Percentiles rank a stretch among this genome's conserved stretches.
phyloP scores from a whole-genome alignment of 2,888 invertebrate genomes.

The Dicranocentrus wangi region DNA sequence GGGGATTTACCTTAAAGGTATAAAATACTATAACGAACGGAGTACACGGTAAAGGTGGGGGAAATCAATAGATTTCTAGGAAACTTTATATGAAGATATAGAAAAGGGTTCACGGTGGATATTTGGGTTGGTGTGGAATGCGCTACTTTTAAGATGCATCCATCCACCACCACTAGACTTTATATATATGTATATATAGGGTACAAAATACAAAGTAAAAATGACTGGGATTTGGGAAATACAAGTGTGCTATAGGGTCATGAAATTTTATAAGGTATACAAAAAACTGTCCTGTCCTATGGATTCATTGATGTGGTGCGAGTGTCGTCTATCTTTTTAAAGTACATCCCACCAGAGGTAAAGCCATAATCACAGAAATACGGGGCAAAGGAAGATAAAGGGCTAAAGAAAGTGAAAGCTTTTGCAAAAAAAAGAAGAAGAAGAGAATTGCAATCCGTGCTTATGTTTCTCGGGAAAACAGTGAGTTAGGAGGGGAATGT shows the following conservation, averaged over 20 bases:
- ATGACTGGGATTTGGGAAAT: too few species aligned
- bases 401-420: conserved; percentile 3
- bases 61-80: conserved; percentile 24
- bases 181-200: too few species aligned
- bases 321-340: not conserved
- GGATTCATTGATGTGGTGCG: too few species aligned
- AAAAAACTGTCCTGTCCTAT: too few species aligned
- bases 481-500: conserved; percentile 3
- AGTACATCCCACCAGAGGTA: not conserved
- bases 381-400: conserved; percentile 30
- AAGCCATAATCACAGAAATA: conserved; percentile 20
- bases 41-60: not conserved
- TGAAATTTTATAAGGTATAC: too few species aligned
- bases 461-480: not conserved
- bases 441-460: conserved; percentile 3
- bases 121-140: too few species aligned
- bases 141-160: too few species aligned
- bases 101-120: too few species aligned
- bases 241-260: too few species aligned
- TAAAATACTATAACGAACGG: not conserved
- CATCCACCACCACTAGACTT: too few species aligned
- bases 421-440: too few species aligned
- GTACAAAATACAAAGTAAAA: too few species aligned
- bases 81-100: conserved; percentile 1
- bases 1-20: conserved; percentile 28